Base-by-base conservation (phyloP, 2,797 vertebrate species). In the Gymnoscopelus microlampas region DNA sequence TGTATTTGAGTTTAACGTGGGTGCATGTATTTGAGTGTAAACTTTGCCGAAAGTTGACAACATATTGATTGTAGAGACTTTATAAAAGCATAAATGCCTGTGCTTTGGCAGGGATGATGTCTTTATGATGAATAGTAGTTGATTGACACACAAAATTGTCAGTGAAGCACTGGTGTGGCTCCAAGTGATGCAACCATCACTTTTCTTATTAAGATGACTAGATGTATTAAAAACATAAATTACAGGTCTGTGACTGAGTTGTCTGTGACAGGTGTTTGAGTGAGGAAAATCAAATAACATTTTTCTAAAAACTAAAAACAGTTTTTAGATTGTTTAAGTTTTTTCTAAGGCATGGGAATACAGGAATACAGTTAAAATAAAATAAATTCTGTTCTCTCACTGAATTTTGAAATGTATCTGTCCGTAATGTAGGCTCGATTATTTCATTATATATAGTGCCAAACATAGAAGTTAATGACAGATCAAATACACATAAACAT, bases 91-190 rank as follows among this genome's bases (percentile, higher is more conserved):
- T 64, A 63, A 70, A 74, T 58, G 66, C 73, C 70, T 70, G 71
- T 60, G 64, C 68, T 78, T 67, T 70, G 49, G 56, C 50, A 32
- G 29, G 76, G 58, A 71, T 69, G 66, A 84, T 81, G 85, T 87
- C 63, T 85, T 78, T 65, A 61, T 68, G 69, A 56, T 85, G 78
- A 76, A 76, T 65, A 53, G 53, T 47, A 81, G 73, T 59, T 71
- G 73, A 87, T 82, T 86, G 71, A 74, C 83, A 75, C 23, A 68
- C 15, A 26, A 50, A 70, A 51, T 53, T 48, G 55, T 68, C 62
- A 70, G 56, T 55, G 49, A 29, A 68, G 60, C 23, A 11, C 58
- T 65, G 51, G 15, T 62, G 7, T 47, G 32, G 50, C 63, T 81
- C n/a, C 24, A 69, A 35, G 32, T 35, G 54, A 81, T 71, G 10